Conservation (phyloP, 2,797 vertebrate species). For the Pantherophis vulpinus region DNA sequence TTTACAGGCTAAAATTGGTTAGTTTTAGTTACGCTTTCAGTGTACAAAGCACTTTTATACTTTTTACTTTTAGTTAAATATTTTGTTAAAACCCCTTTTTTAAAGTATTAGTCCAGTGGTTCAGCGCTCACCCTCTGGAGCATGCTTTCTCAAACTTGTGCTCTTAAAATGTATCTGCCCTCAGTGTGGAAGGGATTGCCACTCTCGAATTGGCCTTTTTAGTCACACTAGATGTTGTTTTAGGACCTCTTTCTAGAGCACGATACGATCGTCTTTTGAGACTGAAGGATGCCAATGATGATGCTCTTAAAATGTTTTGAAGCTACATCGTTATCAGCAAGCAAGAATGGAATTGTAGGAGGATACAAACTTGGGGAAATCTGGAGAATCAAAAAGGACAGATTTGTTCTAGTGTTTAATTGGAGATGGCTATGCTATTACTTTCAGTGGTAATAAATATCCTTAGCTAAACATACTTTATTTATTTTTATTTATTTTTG, state of each 20-base stretch:
- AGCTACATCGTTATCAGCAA: background rate
- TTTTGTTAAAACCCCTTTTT: background rate
- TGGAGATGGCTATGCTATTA: background rate
- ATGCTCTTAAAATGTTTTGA: background rate
- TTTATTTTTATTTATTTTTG: too few species aligned
- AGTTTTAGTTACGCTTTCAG: background rate
- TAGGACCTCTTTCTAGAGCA: too few species aligned
- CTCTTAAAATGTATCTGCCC: background rate
- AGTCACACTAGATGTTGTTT: too few species aligned
- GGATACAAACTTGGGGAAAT: background rate
- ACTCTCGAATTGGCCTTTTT: too few species aligned
- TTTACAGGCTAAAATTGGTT: background rate
- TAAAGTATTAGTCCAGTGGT: background rate
- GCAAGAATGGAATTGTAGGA: background rate
- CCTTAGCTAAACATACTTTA: background rate
- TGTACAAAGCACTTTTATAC: background rate
- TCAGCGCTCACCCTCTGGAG: background rate
- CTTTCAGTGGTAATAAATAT: background rate
- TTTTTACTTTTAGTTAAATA: background rate
- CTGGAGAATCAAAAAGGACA: background rate
- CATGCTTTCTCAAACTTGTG: background rate
- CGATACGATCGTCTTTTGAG: too few species aligned
- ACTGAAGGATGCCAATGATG: too few species aligned
- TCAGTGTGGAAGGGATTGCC: too few species aligned
- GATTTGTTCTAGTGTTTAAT: background rate